Evolutionary conservation across 2,113 vertebrate species (phyloP).

Genomic region (Tangachromis dhanisi): DNA sequence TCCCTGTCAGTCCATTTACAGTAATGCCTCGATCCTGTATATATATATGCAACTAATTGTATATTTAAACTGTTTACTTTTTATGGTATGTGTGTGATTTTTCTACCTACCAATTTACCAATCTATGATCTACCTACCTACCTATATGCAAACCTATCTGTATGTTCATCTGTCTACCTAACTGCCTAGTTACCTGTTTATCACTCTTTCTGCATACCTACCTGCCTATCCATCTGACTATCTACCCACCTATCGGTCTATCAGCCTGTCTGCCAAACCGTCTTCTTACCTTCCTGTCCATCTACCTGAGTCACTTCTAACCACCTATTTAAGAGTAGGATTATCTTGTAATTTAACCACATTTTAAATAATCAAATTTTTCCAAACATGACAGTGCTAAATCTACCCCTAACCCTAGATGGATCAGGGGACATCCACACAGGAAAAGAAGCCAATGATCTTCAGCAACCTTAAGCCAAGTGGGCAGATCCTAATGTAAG

Average conservation of each 20-base stretch:
- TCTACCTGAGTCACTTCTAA: not conserved
- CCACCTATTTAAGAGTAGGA: not conserved
- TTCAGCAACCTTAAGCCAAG: not conserved
- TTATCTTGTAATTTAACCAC: not conserved
- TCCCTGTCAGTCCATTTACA: not conserved
- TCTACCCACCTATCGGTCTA: not conserved
- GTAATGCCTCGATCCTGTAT: not conserved
- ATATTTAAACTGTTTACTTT: not conserved
- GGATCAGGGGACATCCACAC: not conserved
- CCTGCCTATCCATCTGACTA: not conserved
- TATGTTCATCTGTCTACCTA: not conserved
- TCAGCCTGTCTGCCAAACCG: rapidly evolving
- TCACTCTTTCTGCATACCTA: not conserved
- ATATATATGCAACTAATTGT: not conserved
- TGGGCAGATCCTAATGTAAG: not conserved
- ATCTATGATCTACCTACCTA: not conserved
- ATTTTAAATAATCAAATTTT: not conserved
- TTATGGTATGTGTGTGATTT: not conserved
- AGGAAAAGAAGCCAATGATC: not conserved
- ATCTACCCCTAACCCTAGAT: not conserved
- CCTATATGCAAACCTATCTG: not conserved
- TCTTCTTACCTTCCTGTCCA: not conserved
- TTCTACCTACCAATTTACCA: not conserved
- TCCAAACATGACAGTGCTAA: not conserved
- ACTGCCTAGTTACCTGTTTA: not conserved